Evolutionary conservation across 2,113 vertebrate species (phyloP).

Genomic region (Forbesichthys agassizii): DNA sequence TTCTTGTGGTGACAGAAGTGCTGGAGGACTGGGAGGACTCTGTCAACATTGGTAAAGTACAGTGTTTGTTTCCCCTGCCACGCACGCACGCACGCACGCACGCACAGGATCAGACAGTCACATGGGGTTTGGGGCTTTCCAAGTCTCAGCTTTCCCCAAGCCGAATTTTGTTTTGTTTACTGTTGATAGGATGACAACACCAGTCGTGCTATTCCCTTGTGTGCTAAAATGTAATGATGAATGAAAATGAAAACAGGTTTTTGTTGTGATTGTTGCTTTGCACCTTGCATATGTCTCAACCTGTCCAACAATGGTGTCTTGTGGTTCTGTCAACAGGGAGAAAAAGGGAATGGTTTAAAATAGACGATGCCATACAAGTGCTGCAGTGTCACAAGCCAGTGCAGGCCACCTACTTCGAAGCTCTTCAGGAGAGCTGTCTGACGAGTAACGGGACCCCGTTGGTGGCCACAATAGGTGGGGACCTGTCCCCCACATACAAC

Average conservation of each 20-base stretch:
- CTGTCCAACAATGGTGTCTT: slow-evolving; percentile 31
- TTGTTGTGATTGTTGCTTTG: neutral
- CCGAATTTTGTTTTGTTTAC: slow-evolving; percentile 23
- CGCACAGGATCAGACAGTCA: slow-evolving; percentile 24
- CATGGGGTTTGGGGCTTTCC: slow-evolving; percentile 33
- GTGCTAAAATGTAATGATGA: slow-evolving; percentile 10
- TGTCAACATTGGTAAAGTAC: slow-evolving; percentile 89
- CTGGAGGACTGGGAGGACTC: slow-evolving; percentile 99
- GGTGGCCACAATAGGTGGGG: slow-evolving; percentile 81
- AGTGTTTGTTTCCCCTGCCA: slow-evolving; percentile 34
- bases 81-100: neutral
- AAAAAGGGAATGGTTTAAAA: slow-evolving; percentile 99
- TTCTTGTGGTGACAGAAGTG: slow-evolving; percentile 94
- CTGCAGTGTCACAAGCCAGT: slow-evolving; percentile 96
- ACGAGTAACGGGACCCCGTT: slow-evolving; percentile 93
- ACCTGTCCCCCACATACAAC: slow-evolving; percentile 83
- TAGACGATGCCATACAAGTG: slow-evolving; percentile 92
- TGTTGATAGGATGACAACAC: slow-evolving; percentile 21
- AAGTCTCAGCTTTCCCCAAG: slow-evolving; percentile 4
- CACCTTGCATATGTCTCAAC: slow-evolving; percentile 17
- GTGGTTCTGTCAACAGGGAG: slow-evolving; percentile 82
- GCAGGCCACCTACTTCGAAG: slow-evolving; percentile 94
- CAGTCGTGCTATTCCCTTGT: slow-evolving; percentile 25
- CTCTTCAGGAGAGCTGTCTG: slow-evolving; percentile 88
- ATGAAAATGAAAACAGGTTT: neutral